Percentiles rank a stretch among this genome's conserved stretches.
Evolutionary conservation across 2,888 invertebrate genomes (phyloP).

Genomic region (Drosophila merina): DNA sequence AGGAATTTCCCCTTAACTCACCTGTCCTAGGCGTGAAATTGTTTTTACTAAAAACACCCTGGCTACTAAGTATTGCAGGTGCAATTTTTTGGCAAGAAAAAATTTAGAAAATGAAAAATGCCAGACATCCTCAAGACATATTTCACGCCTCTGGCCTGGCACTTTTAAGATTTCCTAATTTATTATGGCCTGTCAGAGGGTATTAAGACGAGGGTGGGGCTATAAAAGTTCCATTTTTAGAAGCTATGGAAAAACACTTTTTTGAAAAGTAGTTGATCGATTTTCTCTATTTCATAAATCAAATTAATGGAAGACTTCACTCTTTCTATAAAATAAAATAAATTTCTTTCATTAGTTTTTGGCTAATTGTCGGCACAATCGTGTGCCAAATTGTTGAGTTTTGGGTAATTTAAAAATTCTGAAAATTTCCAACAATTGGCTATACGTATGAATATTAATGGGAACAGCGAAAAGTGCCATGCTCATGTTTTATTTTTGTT

Average conservation of each 20-base stretch:
- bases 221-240: not conserved
- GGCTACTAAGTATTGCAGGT: slow-evolving; percentile 47
- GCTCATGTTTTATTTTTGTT: slow-evolving; percentile 1
- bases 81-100: slow-evolving; percentile 35
- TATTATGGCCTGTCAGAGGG: slow-evolving; percentile 22
- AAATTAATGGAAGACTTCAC: not conserved
- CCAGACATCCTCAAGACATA: slow-evolving; percentile 27
- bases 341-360: slow-evolving; percentile 43
- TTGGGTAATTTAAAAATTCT: slow-evolving; percentile 6
- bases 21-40: slow-evolving; percentile 35
- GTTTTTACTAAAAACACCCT: slow-evolving; percentile 3
- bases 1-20: slow-evolving; percentile 11
- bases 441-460: not conserved
- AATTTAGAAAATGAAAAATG: slow-evolving; percentile 25
- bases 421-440: slow-evolving; percentile 25
- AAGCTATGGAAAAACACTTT: not conserved
- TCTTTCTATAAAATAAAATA: slow-evolving; percentile 35
- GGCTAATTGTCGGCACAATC: slow-evolving; percentile 51
- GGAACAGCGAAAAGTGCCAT: slow-evolving; percentile 7
- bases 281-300: not conserved
- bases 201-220: not conserved
- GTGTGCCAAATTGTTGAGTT: slow-evolving; percentile 22
- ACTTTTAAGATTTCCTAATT: slow-evolving; percentile 37
- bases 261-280: not conserved
- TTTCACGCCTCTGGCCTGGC: slow-evolving; percentile 53